Evolutionary conservation across 2,888 invertebrate species (phyloP).

Genomic region (Lumbricus terrestris): DNA sequence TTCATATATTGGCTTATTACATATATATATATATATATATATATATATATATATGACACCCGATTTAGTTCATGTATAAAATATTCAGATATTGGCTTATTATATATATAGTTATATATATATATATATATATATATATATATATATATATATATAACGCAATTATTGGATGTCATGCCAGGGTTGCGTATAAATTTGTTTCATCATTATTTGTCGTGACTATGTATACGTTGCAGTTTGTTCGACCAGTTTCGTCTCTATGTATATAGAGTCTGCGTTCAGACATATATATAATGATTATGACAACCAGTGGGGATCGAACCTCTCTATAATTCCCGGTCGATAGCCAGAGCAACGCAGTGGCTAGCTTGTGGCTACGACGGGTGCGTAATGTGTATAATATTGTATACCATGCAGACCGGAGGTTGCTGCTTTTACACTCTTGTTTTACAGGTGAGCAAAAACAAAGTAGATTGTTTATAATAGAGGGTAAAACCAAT

Average conservation of each 20-base stretch:
- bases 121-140: too few relatives aligned
- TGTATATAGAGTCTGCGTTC: not conserved
- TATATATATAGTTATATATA: too few relatives aligned
- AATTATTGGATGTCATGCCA: not conserved
- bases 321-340: not conserved
- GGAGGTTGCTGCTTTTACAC: not conserved
- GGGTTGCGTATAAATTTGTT: not conserved
- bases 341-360: not conserved
- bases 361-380: not conserved
- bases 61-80: not conserved
- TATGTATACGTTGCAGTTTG: not conserved
- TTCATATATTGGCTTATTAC: not conserved
- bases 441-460: not conserved
- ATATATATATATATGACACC: too few relatives aligned
- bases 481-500: too few relatives aligned
- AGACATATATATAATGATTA: not conserved
- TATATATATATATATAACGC: too few relatives aligned
- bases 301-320: not conserved
- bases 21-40: too few relatives aligned
- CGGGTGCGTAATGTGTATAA: too few relatives aligned
- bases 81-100: not conserved
- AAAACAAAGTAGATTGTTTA: not conserved
- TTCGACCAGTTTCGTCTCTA: not conserved
- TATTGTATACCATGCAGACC: too few relatives aligned
- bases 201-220: not conserved